Evolutionary conservation across 2,797 vertebrate genomes (phyloP), one percentile per base, ranked within the genome.

Genomic region (Rachycentron canadum): DNA sequence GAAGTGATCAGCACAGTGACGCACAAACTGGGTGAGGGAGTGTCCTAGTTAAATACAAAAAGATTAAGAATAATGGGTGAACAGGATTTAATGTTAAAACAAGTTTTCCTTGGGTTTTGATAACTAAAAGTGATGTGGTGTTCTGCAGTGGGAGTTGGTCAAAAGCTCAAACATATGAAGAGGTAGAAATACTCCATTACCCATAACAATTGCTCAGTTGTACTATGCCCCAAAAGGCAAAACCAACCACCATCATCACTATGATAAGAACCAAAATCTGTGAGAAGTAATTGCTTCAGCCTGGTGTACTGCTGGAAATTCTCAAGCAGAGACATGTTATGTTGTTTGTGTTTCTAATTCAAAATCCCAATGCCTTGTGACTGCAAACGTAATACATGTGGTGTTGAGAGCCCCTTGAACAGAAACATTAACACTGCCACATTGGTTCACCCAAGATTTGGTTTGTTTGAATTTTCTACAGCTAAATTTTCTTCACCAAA

Each of bases 11-110:
- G 98, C 98, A 1, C 98, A 99, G 86, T 99, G 98, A 12, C 98
- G 97, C 32, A 99, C 98, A 83, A 99, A 99, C 95, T 99, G 98
- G 7, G 98, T 99, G 87, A 99, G 95, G 1, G 98, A 99, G 90
- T 99, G 98, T 50, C 98, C 98, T 99, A 87, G 23, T 34, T 62
- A 66, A n/a, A 68, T 5, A 73, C 59, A 3, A n/a, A 66, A 0
- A 32, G 6, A 55, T 17, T 65, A 36, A 21, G 3, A 50, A 62
- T 10, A 26, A 67, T 68, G 17, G 6, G 21, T 40, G 2, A 70
- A 40, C 1, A 32, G 32, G 3, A 32, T 32, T 32, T 32, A 3
- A 32, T 32, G 32, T 3, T 32, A 32, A 32, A 32, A 7, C 7
- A 32, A 7, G 7, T 32, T 32, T 32, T n/a, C n/a, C 63, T 41